phyloP scores from a whole-genome alignment of 1,140 invertebrate genomes.

The Pseudomyrmex concolor region DNA sequence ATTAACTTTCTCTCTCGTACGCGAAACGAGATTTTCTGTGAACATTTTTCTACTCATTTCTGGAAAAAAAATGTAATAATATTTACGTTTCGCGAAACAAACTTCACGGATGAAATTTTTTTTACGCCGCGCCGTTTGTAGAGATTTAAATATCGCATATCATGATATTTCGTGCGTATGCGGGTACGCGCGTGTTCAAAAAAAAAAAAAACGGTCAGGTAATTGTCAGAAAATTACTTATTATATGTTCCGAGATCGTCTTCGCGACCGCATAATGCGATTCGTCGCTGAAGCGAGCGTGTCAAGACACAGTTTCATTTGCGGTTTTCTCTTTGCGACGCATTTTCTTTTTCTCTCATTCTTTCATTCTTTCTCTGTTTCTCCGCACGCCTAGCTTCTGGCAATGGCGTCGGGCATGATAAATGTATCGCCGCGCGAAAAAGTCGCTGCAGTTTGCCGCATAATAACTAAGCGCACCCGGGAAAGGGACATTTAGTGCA shows the following conservation, averaged over 20 bases:
- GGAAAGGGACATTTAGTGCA: constrained; percentile 76
- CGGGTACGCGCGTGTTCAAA: neutral
- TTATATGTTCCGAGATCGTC: neutral
- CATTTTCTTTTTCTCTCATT: neutral
- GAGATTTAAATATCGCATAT: constrained; percentile 10
- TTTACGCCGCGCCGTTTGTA: neutral
- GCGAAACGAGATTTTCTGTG: neutral
- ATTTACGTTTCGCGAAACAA: neutral
- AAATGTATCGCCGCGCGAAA: constrained; percentile 66
- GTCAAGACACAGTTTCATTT: constrained; percentile 32
- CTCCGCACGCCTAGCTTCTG: constrained; percentile 46
- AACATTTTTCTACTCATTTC: constrained; percentile 19
- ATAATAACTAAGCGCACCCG: constrained; percentile 67
- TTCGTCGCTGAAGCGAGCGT: neutral
- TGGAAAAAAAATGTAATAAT: constrained; percentile 34
- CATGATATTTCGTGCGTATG: neutral
- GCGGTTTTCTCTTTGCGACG: constrained; percentile 30
- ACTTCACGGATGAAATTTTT: neutral
- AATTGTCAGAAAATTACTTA: neutral
- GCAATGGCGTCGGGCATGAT: constrained; percentile 64
- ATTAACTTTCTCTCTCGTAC: constrained; percentile 12
- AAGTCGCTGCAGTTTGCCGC: constrained; percentile 65
- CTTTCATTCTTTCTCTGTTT: too few relatives aligned
- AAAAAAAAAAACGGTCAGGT: neutral
- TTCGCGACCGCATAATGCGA: neutral